Percentiles rank a stretch among this genome's conserved stretches.
phyloP scores from a whole-genome alignment of 2,888 invertebrate genomes.

The Lobophora halterata region DNA sequence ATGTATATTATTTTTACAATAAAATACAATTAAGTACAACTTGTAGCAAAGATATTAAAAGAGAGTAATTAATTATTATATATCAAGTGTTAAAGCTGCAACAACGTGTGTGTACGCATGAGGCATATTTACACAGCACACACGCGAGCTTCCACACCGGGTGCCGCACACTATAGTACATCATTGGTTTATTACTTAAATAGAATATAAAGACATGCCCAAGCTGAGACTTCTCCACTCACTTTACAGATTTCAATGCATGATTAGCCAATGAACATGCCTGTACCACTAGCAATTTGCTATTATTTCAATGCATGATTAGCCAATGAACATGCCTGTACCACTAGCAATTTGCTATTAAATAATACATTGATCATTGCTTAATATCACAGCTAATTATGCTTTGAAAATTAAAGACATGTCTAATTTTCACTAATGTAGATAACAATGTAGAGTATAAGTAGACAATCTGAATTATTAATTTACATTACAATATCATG shows the following conservation, averaged over 20 bases:
- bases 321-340: slow-evolving; percentile 80
- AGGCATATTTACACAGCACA: slow-evolving; percentile 80
- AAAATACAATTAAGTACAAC: slow-evolving; percentile 85
- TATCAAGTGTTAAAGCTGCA: slow-evolving; percentile 80
- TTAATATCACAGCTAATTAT: slow-evolving; percentile 82
- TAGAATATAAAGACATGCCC: slow-evolving; percentile 78
- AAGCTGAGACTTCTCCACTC: slow-evolving; percentile 75
- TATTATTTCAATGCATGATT: slow-evolving; percentile 82
- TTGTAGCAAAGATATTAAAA: slow-evolving; percentile 85
- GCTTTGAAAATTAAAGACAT: slow-evolving; percentile 81
- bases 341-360: slow-evolving; percentile 77
- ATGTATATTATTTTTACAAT: slow-evolving; percentile 87
- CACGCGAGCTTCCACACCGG: slow-evolving; percentile 76
- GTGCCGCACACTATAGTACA: slow-evolving; percentile 79
- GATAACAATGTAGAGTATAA: slow-evolving; percentile 81
- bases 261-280: slow-evolving; percentile 81
- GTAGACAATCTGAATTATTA: slow-evolving; percentile 80
- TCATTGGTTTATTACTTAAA: slow-evolving; percentile 76
- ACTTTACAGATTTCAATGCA: slow-evolving; percentile 80
- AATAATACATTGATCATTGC: slow-evolving; percentile 78
- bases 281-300: slow-evolving; percentile 77
- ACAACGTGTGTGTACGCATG: slow-evolving; percentile 78
- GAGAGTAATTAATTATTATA: slow-evolving; percentile 80
- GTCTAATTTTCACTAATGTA: slow-evolving; percentile 81
- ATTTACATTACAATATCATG: slow-evolving; percentile 81